Percentiles rank a stretch among this genome's conserved stretches.
Evolutionary conservation across 2,113 vertebrate genomes (phyloP).

Genomic region (Petromus typicus): DNA sequence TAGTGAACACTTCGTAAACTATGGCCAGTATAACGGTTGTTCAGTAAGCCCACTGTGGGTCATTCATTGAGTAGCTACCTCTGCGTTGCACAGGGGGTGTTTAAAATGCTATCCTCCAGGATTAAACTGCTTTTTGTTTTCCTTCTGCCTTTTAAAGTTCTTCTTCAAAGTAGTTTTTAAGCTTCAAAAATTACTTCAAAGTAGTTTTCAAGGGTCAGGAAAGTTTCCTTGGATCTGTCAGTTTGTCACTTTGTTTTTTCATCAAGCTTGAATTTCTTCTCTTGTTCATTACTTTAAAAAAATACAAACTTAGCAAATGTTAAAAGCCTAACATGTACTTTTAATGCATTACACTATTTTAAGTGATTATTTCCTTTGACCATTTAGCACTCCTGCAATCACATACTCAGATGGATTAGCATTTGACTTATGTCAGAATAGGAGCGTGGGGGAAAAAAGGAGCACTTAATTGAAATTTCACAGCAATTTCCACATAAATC

Average conservation of each 20-base stretch:
- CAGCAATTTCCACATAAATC: constrained; percentile 70
- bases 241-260: constrained; percentile 39
- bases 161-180: constrained; percentile 41
- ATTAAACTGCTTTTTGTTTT: neutral
- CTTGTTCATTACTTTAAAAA: constrained; percentile 34
- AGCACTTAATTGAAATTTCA: constrained; percentile 74
- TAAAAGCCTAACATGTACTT: neutral
- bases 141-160: neutral
- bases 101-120: neutral
- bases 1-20: neutral
- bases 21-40: neutral
- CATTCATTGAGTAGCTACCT: neutral
- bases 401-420: constrained; percentile 25
- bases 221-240: constrained; percentile 22
- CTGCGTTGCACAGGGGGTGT: neutral
- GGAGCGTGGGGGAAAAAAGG: constrained; percentile 38
- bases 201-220: constrained; percentile 13
- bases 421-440: constrained; percentile 59
- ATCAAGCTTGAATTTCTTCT: neutral
- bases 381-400: neutral
- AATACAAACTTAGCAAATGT: neutral
- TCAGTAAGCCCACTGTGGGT: neutral
- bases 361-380: neutral
- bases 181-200: too few species aligned
- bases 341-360: neutral